phyloP scores from a whole-genome alignment of 1,140 invertebrate species.

The Pseudomyrmex flavicornis region DNA sequence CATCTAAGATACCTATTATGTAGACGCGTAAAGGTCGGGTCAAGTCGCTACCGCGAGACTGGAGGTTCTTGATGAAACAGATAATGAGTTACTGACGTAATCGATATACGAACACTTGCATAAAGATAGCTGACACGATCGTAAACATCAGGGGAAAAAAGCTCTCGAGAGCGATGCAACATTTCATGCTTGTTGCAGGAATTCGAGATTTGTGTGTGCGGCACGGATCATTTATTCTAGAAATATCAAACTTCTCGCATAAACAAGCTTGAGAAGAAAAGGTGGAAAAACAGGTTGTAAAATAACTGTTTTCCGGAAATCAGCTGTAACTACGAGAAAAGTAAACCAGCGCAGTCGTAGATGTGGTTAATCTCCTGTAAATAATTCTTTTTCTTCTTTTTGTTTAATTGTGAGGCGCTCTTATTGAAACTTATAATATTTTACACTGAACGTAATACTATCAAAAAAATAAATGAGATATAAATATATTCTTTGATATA shows the following conservation, averaged over 20 bases:
- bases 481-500: no score
- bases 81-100: slow-evolving; percentile 22
- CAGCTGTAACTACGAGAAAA: slow-evolving; percentile 14
- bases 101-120: slow-evolving; percentile 11
- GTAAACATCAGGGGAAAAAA: not conserved
- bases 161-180: not conserved
- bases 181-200: not conserved
- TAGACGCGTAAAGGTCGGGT: not conserved
- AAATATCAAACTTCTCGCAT: not conserved
- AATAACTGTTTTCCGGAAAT: slow-evolving; percentile 5
- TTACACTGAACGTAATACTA: no score
- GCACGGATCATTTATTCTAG: not conserved
- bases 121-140: slow-evolving; percentile 6
- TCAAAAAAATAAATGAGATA: no score
- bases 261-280: not conserved
- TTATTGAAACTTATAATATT: no score
- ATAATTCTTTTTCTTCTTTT: no score
- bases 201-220: not conserved
- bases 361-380: no score
- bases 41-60: not conserved
- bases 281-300: not conserved
- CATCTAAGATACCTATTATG: not conserved
- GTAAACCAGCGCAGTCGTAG: not conserved
- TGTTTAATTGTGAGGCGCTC: no score
- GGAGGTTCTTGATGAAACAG: slow-evolving; percentile 6